Evolutionary conservation across 2,888 invertebrate species (phyloP), one percentile per base, ranked within the genome.

Genomic region (Agrilus cyanescens): DNA sequence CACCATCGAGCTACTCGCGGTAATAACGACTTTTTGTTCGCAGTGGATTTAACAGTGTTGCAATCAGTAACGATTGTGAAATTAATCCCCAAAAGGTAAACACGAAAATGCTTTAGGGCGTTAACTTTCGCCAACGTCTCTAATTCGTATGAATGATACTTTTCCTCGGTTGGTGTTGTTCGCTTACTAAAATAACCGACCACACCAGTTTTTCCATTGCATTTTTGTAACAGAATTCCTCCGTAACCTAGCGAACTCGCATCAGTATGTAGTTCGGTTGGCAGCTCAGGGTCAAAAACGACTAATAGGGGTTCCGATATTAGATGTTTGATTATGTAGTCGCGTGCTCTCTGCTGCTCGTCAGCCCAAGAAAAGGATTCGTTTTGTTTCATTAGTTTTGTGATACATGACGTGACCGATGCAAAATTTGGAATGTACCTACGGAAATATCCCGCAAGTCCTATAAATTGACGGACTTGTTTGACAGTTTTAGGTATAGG

Each of bases 141-240:
- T 5, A 18, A 18, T 5, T 18, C 18, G 12, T 56, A 53, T 4
- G 53, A 53, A 18, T 55, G 53, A 37, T 60, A 62, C 10, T 52
- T 54, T 7, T 25, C 16, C 46, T 63, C 58, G 2, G 46, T 15
- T 2, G 29, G 38, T 6, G 52, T 52, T 3, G 60, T 48, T 20
- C 48, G 45, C 37, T 52, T 52, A 15, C 55, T 57, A 33, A 45
- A 54, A 41, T 56, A 62, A 3, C 51, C 50, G 2, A 62, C 48
- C 7, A 50, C 50, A 29, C 47, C 44, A 1, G 39, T 33, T 14
- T 45, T 32, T 10, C 46, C 41, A 7, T 39, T 45, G 12, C 55
- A 48, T 38, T 47, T 45, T 42, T 59, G 58, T 8, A 59, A 37
- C 6, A 61, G 38, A 10, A 59, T 53, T 3, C 52, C 57, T 0